Base-by-base conservation (phyloP, 2,113 vertebrate genomes). In the Mormyrus iriodes region DNA sequence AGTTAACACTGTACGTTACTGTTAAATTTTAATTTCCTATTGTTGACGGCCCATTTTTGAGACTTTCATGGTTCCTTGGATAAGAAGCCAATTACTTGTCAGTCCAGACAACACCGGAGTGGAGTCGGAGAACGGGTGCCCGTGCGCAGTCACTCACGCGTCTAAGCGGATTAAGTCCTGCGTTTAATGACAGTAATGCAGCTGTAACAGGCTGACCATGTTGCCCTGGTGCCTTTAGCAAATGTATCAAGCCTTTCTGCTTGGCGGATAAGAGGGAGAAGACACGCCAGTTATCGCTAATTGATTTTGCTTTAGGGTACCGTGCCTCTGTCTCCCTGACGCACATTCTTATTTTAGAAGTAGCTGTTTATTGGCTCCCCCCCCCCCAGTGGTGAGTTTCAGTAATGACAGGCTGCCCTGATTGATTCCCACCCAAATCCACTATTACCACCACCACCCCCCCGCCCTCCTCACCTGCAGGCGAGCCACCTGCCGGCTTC, bases 401-500 rank as follows among this genome's bases (percentile, higher is more conserved):
- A 3, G 9, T 39, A n/a, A 48, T 24, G 4, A 13, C 58, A 0
- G 61, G 15, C 4, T 21, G 12, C 42, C 35, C 69, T 46, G 10
- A 24, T 27, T 9, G 65, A 3, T 19, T 5, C 51, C 51, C 13
- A 3, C 51, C 46, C 46, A n/a, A n/a, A n/a, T n/a, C n/a, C n/a
- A n/a, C n/a, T n/a, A n/a, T n/a, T n/a, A n/a, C n/a, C n/a, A n/a
- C n/a, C n/a, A n/a, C n/a, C n/a, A n/a, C n/a, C n/a, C n/a, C n/a
- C n/a, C n/a, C n/a, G n/a, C n/a, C n/a, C n/a, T n/a, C n/a, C 9
- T 10, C 49, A 13, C 10, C 3, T 1, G 17, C 51, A 98, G 97
- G 96, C 39, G 95, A 96, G 0, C 97, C 97, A 0, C 97, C 96
- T 0, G 3, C 95, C 0, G 97, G 98, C 44, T 97, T 98, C 91